Base-by-base conservation (phyloP, 2,113 vertebrate genomes). In the Eclectus roratus region DNA sequence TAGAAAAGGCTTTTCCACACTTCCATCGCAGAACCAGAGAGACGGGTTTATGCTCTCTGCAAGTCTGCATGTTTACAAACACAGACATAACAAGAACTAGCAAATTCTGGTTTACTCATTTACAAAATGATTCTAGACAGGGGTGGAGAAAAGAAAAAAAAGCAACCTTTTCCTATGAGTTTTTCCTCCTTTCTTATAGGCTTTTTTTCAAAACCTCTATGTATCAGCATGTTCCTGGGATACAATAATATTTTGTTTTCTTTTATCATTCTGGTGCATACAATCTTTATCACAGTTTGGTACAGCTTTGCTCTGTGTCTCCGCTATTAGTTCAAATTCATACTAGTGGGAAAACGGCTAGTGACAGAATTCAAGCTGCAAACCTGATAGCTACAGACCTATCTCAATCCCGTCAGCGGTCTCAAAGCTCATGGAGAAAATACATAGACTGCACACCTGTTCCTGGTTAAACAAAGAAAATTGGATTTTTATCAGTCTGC, bases 381-480 rank as follows among this genome's bases (percentile, higher is more conserved):
- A 72, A 82, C 43, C 78, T 88, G 66, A 78, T 25, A 82, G 78
- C 35, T 89, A 25, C 15, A 91, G 53, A 82, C 63, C 83, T 88
- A 37, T 71, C 55, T 92, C 92, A 70, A 39, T 58, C 74, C 79
- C 1, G 3, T 52, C 64, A 88, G 68, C 0, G 0, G 80, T 56
- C 88, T 96, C 90, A 64, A 49, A 80, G 55, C 78, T 92, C 70
- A 44, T 0, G 74, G 39, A 80, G 46, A 71, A 93, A 92, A 85
- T 24, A 89, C 27, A 72, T 1, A 82, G 27, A 39, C 35, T 39
- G 64, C 56, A 92, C 29, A 80, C 80, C 39, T 49, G 41, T 41
- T 95, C 49, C 79, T 91, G 28, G n/a, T 94, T 76, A 96, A 78
- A 94, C 78, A 87, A 91, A 87, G 85, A 85, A 95, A 95, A 90